Percentiles rank a stretch among this genome's conserved stretches.
These are phyloP conservation scores for Drosophila atripex DNA, from an alignment of 2,888 invertebrate species.

Conservation along the genomic window DNA sequence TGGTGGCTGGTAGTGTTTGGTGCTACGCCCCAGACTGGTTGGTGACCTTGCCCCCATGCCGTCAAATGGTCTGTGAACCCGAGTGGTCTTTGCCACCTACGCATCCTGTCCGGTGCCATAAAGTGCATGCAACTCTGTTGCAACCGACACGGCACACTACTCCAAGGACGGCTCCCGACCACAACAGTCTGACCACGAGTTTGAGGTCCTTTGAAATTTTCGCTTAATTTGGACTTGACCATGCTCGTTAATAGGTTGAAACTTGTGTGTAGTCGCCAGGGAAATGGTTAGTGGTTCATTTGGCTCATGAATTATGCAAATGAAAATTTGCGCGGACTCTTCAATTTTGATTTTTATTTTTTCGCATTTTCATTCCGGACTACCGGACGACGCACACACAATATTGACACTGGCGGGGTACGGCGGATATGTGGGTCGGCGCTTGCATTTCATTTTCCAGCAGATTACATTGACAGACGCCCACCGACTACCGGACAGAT, in stretches of 20 bases:
- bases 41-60: constrained; percentile 28
- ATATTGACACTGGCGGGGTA: constrained; percentile 20
- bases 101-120: constrained; percentile 12
- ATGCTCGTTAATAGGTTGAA: constrained; percentile 41
- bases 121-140: constrained; percentile 50
- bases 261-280: constrained; percentile 29
- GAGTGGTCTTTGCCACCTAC: background rate
- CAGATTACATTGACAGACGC: constrained; percentile 44
- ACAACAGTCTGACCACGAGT: constrained; percentile 9
- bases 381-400: constrained; percentile 10
- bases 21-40: constrained; percentile 1
- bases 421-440: constrained; percentile 15
- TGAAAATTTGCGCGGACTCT: constrained; percentile 52
- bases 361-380: constrained; percentile 7
- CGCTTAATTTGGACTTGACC: constrained; percentile 41
- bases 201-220: constrained; percentile 13
- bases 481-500: constrained; percentile 1
- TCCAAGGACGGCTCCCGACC: constrained; percentile 6
- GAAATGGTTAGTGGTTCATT: constrained; percentile 48
- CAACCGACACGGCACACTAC: constrained; percentile 29
- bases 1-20: constrained; percentile 1
- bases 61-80: constrained; percentile 37
- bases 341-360: constrained; percentile 22
- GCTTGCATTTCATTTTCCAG: constrained; percentile 67
- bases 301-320: constrained; percentile 64